These are phyloP conservation scores for Engraulis encrasicolus DNA, from an alignment of 2,113 vertebrate species.

Conservation along the genomic window DNA sequence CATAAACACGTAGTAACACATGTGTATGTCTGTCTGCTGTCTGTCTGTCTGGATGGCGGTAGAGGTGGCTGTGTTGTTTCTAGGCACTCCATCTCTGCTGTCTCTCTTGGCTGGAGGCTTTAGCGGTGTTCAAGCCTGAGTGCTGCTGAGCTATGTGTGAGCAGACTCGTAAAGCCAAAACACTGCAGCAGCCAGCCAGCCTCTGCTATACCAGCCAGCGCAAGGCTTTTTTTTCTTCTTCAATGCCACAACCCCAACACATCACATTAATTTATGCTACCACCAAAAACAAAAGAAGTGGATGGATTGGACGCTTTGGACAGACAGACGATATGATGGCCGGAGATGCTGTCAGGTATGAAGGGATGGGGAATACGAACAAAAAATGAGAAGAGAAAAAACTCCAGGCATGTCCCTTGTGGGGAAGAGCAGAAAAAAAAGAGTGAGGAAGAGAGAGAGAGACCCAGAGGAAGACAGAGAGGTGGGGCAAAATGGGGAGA, in stretches of 20 bases:
- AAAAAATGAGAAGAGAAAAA: not conserved
- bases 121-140: constrained; percentile 14
- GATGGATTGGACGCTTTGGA: not conserved
- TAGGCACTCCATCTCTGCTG: not conserved
- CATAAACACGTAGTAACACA: too few relatives aligned
- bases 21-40: too few relatives aligned
- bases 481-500: too few relatives aligned
- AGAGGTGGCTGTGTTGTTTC: not conserved
- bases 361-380: not conserved
- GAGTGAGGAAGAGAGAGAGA: too few relatives aligned
- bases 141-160: not conserved
- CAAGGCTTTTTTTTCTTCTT: not conserved
- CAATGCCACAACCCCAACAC: constrained; percentile 21
- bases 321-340: not conserved
- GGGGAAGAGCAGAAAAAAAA: not conserved
- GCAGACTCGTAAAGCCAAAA: not conserved
- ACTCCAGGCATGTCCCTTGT: not conserved
- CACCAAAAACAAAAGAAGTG: not conserved
- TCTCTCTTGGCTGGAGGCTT: not conserved
- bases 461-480: too few relatives aligned
- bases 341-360: not conserved
- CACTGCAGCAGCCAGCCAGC: not conserved
- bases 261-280: constrained; percentile 75
- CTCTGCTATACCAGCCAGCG: not conserved
- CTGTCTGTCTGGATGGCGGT: too few relatives aligned